Evolutionary conservation across 2,888 invertebrate species (phyloP).

Genomic region (Tenthredo amoena): DNA sequence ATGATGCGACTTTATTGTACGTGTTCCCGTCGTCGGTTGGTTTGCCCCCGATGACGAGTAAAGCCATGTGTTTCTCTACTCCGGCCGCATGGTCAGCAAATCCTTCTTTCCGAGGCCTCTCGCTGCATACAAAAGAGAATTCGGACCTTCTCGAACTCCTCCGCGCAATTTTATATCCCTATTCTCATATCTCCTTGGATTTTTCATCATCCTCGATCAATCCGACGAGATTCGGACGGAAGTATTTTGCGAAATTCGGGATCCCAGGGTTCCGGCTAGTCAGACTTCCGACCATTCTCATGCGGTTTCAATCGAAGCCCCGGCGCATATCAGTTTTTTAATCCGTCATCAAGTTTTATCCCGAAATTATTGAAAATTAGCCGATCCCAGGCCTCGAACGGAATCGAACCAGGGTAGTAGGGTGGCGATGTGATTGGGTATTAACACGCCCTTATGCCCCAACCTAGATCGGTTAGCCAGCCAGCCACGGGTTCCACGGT

Average conservation of each 20-base stretch:
- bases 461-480: conserved; percentile 44
- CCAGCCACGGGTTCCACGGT: conserved; percentile 57
- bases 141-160: neutral
- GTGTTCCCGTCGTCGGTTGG: conserved; percentile 63
- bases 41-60: conserved; percentile 49
- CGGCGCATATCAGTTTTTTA: too few relatives aligned
- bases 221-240: neutral
- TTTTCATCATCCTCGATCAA: neutral
- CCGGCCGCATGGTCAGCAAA: conserved; percentile 50
- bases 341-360: too few relatives aligned
- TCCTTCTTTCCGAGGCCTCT: conserved; percentile 29
- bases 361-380: conserved; percentile 66
- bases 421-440: conserved; percentile 71
- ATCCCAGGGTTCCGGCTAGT: neutral
- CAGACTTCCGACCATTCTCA: neutral
- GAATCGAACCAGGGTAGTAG: conserved; percentile 60
- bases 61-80: conserved; percentile 46
- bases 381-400: conserved; percentile 52
- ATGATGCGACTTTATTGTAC: conserved; percentile 78
- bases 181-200: neutral
- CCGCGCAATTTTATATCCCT: neutral
- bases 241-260: neutral
- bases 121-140: conserved; percentile 49
- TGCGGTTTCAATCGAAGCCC: neutral
- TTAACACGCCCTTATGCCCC: conserved; percentile 62